These are phyloP conservation scores for Pyrgus malvae DNA, from an alignment of 2,888 invertebrate genomes.

Conservation along the genomic window DNA sequence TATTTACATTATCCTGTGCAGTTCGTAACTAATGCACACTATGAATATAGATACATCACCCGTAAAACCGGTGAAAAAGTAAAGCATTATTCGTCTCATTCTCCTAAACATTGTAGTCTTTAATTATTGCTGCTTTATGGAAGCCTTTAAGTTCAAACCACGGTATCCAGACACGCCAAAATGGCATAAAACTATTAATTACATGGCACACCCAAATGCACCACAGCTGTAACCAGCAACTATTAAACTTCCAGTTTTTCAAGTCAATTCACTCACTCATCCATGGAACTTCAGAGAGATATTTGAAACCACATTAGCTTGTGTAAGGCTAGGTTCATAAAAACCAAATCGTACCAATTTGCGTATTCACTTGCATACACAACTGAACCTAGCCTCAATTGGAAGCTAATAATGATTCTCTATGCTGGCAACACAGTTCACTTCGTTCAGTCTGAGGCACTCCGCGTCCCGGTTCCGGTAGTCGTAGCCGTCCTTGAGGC, in stretches of 20 bases:
- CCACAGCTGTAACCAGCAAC: conserved; percentile 9
- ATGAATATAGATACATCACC: background rate
- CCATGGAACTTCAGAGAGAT: background rate
- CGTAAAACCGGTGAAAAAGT: background rate
- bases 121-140: conserved; percentile 11
- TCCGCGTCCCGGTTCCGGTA: conserved; percentile 63
- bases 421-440: conserved; percentile 55
- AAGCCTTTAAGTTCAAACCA: background rate
- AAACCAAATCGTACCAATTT: background rate
- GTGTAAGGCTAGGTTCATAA: too few relatives aligned
- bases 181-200: conserved; percentile 2
- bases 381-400: background rate
- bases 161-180: background rate
- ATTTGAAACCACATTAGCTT: too few relatives aligned
- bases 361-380: background rate
- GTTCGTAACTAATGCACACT: background rate
- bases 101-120: conserved; percentile 18
- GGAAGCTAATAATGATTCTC: conserved; percentile 43
- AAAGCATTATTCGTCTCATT: background rate
- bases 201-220: conserved; percentile 21
- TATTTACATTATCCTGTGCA: background rate
- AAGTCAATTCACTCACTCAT: background rate
- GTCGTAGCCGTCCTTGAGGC: conserved; percentile 47
- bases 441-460: conserved; percentile 64
- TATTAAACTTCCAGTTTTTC: too few relatives aligned